Evolutionary conservation across 35 echinoderm and acorn worm species (phyloP).

Genomic region (Lytechinus pictus): DNA sequence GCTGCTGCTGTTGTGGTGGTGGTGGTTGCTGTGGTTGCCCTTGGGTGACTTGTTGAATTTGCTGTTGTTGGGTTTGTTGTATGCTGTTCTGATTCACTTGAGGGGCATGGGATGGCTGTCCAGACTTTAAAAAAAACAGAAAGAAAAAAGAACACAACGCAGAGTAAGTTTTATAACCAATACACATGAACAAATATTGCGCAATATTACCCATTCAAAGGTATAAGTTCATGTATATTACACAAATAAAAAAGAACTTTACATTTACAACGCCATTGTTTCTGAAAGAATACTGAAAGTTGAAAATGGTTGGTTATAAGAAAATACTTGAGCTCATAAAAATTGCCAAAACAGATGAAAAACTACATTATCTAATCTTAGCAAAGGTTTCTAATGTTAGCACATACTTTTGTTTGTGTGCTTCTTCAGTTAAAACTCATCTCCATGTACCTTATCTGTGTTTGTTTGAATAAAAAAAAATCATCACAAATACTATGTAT

Average conservation of each 20-base stretch:
- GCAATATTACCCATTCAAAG: neutral
- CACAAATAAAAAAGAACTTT: neutral
- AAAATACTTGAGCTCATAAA: neutral
- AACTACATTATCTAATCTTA: neutral
- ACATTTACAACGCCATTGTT: neutral
- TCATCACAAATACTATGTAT: neutral
- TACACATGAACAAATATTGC: neutral
- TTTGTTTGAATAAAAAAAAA: neutral
- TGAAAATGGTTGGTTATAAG: neutral
- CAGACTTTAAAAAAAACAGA: neutral
- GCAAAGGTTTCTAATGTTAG: neutral
- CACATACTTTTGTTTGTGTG: neutral
- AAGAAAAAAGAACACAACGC: neutral
- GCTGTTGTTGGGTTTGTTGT: slow-evolving; percentile 22
- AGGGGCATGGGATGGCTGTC: neutral
- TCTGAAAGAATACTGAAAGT: neutral
- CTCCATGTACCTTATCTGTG: neutral
- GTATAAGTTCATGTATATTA: neutral
- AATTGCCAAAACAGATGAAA: neutral
- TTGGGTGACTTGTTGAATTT: neutral
- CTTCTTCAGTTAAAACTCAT: neutral
- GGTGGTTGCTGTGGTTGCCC: slow-evolving; percentile 31
- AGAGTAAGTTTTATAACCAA: neutral
- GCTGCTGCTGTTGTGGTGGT: slow-evolving; percentile 48
- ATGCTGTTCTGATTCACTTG: neutral